Conservation (phyloP, 2,888 invertebrate genomes). For the Chrysina gloriosa region DNA sequence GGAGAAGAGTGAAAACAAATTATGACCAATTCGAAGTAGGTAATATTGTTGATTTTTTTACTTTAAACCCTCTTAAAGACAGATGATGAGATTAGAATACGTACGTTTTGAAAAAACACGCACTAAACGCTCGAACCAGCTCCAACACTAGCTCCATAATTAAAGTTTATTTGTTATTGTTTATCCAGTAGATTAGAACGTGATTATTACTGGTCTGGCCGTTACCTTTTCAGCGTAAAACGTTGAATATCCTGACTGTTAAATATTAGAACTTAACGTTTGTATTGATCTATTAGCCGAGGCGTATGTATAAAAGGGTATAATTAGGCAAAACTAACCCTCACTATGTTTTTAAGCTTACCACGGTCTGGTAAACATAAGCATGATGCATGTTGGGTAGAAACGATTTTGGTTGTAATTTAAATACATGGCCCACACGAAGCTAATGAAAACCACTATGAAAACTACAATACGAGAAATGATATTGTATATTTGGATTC, state of each 20-base stretch:
- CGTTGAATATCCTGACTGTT: slow-evolving; percentile 28
- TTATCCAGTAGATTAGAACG: slow-evolving; percentile 36
- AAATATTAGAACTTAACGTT: slow-evolving; percentile 18
- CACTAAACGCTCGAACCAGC: slow-evolving; percentile 35
- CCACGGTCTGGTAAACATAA: not conserved
- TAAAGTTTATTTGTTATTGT: slow-evolving; percentile 41
- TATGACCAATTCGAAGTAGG: slow-evolving; percentile 33
- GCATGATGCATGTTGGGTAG: not conserved
- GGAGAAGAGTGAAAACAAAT: slow-evolving; percentile 33
- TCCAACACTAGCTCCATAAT: slow-evolving; percentile 32
- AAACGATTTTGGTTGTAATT: not conserved
- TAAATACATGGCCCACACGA: too few species aligned
- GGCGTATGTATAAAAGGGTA: not conserved
- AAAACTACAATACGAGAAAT: too few species aligned
- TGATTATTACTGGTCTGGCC: slow-evolving; percentile 38
- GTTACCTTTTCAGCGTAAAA: slow-evolving; percentile 30
- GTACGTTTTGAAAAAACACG: slow-evolving; percentile 18
- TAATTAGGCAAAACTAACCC: slow-evolving; percentile 17
- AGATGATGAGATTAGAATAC: slow-evolving; percentile 35
- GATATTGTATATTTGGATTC: too few species aligned
- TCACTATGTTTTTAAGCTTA: not conserved
- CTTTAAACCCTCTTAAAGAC: slow-evolving; percentile 40
- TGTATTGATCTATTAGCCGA: slow-evolving; percentile 6
- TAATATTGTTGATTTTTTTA: slow-evolving; percentile 41
- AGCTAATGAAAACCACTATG: too few species aligned